phyloP scores from a whole-genome alignment of 2,888 invertebrate species.

The Scaptomyza tumidula region DNA sequence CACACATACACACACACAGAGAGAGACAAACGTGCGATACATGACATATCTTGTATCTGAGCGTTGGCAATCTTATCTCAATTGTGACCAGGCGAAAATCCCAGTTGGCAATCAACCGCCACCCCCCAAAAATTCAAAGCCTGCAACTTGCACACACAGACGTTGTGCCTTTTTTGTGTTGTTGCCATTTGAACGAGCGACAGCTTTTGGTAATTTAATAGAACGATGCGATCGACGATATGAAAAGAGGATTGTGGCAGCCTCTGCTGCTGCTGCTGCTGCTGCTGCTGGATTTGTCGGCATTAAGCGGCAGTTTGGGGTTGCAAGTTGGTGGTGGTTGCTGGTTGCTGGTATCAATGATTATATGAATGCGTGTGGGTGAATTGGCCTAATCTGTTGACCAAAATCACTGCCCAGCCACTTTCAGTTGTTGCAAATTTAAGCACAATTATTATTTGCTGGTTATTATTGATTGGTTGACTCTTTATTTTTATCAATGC shows the following conservation, averaged over 20 bases:
- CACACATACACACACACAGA: not conserved
- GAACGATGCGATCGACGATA: slow-evolving; percentile 77
- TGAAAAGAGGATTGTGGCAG: slow-evolving; percentile 44
- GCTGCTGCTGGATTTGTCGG: slow-evolving; percentile 50
- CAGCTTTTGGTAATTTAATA: slow-evolving; percentile 79
- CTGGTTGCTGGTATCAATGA: slow-evolving; percentile 30
- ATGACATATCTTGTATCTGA: slow-evolving; percentile 82
- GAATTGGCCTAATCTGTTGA: slow-evolving; percentile 61
- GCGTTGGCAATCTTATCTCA: slow-evolving; percentile 82
- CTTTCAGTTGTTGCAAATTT: slow-evolving; percentile 74
- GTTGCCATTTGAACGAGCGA: slow-evolving; percentile 63
- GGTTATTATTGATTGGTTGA: slow-evolving; percentile 10
- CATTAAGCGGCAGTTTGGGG: slow-evolving; percentile 43
- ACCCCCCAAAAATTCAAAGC: slow-evolving; percentile 21
- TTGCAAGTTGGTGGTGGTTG: slow-evolving; percentile 59
- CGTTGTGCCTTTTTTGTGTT: slow-evolving; percentile 42
- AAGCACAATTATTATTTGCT: slow-evolving; percentile 64
- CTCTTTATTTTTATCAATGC: slow-evolving; percentile 50
- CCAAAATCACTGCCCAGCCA: slow-evolving; percentile 66
- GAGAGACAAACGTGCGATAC: slow-evolving; percentile 69
- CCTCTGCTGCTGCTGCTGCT: slow-evolving; percentile 27
- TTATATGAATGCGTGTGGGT: not conserved
- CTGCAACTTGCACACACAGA: slow-evolving; percentile 49
- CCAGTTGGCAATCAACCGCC: slow-evolving; percentile 52
- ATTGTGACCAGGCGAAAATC: slow-evolving; percentile 81